A percentile compares a stretch with the other conserved stretches of the same genome.
These are phyloP conservation scores for Cryptoblepharus egeriae DNA, from an alignment of 2,797 vertebrate genomes.

Conservation along the genomic window DNA sequence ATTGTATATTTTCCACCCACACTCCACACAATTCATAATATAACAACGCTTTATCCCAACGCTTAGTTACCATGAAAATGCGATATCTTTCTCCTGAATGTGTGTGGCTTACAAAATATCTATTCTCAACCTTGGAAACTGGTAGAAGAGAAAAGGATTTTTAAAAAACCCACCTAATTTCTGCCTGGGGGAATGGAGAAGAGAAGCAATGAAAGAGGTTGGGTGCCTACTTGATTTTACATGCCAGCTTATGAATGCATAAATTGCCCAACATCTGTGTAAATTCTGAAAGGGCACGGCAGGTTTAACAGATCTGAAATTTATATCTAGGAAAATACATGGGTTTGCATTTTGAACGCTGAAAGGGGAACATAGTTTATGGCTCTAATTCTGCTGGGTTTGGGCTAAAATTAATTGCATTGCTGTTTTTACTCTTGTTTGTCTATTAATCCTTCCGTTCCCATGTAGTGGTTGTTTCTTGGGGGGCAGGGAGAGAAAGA, in stretches of 20 bases:
- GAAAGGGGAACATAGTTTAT: conserved; percentile 36
- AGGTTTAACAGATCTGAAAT: conserved; percentile 46
- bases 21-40: too few relatives aligned
- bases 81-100: neutral
- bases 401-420: conserved; percentile 37
- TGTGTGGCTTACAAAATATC: neutral
- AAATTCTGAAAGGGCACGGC: conserved; percentile 40
- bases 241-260: conserved; percentile 39
- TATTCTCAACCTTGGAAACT: neutral
- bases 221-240: conserved; percentile 19
- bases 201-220: neutral
- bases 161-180: conserved; percentile 10
- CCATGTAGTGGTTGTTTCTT: neutral
- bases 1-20: neutral
- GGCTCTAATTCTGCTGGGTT: conserved; percentile 37
- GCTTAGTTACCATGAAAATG: too few relatives aligned
- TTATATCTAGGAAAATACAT: conserved; percentile 36
- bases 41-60: too few relatives aligned
- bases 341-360: conserved; percentile 33
- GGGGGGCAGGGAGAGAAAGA: neutral
- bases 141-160: conserved; percentile 2
- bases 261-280: conserved; percentile 38
- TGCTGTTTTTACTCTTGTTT: conserved; percentile 36
- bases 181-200: neutral
- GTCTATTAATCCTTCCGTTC: conserved; percentile 33